Conservation (phyloP, 2,888 invertebrate species). For the Brenthis hecate region DNA sequence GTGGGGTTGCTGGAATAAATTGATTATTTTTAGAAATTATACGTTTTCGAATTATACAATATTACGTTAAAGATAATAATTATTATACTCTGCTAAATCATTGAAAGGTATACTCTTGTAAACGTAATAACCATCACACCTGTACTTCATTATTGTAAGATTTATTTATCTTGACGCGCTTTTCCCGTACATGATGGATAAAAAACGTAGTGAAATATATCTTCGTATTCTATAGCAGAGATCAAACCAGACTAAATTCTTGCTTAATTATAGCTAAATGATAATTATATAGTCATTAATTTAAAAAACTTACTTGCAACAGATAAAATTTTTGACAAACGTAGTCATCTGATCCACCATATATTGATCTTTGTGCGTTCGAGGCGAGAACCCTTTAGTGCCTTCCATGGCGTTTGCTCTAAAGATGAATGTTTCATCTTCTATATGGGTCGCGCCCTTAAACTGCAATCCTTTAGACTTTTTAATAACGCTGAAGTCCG, state of each 20-base stretch:
- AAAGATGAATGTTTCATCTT: conserved; percentile 83
- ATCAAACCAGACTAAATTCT: not conserved
- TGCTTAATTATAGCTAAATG: not conserved
- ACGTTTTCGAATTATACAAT: too few species aligned
- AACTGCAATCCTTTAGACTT: conserved; percentile 57
- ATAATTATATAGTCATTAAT: not conserved
- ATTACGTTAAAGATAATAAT: too few species aligned
- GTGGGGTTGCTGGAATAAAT: conserved; percentile 56
- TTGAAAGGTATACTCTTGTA: too few species aligned
- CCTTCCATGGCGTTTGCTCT: conserved; percentile 54
- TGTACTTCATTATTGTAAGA: too few species aligned
- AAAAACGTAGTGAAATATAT: too few species aligned
- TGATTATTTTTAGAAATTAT: not conserved
- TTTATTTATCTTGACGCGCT: too few species aligned
- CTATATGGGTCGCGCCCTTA: conserved; percentile 82
- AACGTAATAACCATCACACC: too few species aligned
- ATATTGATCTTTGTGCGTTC: conserved; percentile 45
- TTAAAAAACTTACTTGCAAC: conserved; percentile 54
- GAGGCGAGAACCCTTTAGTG: conserved; percentile 40
- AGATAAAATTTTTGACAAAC: conserved; percentile 59
- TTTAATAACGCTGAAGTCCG: conserved; percentile 72
- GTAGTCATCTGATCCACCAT: conserved; percentile 62
- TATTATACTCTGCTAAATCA: too few species aligned
- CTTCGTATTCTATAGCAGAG: too few species aligned
- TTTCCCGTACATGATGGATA: too few species aligned